Base-by-base conservation (phyloP, 2,113 vertebrate species). In the Shinisaurus crocodilurus region DNA sequence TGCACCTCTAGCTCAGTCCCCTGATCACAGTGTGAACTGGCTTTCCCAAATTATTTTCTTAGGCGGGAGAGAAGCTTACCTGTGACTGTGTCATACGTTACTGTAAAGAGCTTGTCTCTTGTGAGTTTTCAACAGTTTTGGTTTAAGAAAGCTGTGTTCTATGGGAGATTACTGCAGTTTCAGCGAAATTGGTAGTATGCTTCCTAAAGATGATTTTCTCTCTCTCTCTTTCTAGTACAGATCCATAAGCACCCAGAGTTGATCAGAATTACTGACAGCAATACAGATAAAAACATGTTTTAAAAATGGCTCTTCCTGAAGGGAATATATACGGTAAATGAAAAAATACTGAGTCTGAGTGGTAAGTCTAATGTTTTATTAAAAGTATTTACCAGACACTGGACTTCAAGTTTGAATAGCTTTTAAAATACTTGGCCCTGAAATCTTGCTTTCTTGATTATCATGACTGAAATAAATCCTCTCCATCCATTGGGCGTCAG, bases 331-430 rank as follows among this genome's bases (percentile, higher is more conserved):
- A n/a, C n/a, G n/a, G n/a, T n/a, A 76, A 76, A 50, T 85, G 6
- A 86, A 6, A 5, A 3, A 75, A 77, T 40, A 84, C 54, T 93
- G 67, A 92, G 37, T 63, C 92, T 96, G 87, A 90, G 75, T 91
- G 92, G 93, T 95, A 95, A 91, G 86, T 94, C 87, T n/a, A 80
- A 45, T 29, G 37, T 85, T 57, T 91, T 81, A 0, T 63, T 90
- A 5, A 75, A 87, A 29, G 3, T 25, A 27, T 34, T 77, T 1
- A 27, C 8, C 18, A n/a, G 37, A 10, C 34, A 5, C 27, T 74
- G 48, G 48, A 57, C 9, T 27, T 10, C 40, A 50, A 45, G 23
- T 43, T 43, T 88, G 29, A 65, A 87, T 2, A n/a, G 57, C 60
- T 67, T 63, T 85, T 90, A 37, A 50, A 77, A 48, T 20, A 60